A percentile compares a stretch with the other conserved stretches of the same genome.
phyloP scores from a whole-genome alignment of 2,113 vertebrate species.

The Hypocryptadius cinnamomeus region DNA sequence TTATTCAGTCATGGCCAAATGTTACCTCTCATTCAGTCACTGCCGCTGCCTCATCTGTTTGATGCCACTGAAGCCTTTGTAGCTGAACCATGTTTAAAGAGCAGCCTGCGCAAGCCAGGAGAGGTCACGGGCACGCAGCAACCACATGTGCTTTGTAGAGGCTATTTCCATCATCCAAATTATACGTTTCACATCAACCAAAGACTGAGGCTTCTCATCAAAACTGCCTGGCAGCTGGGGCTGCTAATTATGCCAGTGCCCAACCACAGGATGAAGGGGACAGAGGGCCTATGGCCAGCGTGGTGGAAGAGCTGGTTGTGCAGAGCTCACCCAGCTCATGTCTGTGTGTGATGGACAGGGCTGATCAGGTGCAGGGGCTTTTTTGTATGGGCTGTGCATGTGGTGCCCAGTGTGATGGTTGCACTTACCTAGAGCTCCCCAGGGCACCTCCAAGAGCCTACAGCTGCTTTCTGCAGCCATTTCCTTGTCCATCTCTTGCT shows the following conservation, averaged over 20 bases:
- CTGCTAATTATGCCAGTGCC: not conserved
- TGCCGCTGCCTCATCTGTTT: not conserved
- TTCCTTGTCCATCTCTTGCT: not conserved
- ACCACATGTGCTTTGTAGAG: slow-evolving; percentile 44
- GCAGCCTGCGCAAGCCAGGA: not conserved
- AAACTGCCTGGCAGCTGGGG: slow-evolving; percentile 12
- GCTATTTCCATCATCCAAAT: slow-evolving; percentile 64
- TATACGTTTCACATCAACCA: not conserved
- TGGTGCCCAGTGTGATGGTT: not conserved
- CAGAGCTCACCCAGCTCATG: fast-evolving
- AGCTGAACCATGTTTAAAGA: not conserved
- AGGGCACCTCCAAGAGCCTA: not conserved
- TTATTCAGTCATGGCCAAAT: not conserved
- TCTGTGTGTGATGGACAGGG: fast-evolving
- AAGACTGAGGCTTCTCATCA: slow-evolving; percentile 38
- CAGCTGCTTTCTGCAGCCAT: not conserved
- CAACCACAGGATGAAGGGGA: not conserved
- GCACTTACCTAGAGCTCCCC: not conserved
- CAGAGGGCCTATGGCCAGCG: fast-evolving
- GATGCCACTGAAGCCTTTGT: slow-evolving; percentile 19
- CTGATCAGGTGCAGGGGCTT: not conserved
- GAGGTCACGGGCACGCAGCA: not conserved
- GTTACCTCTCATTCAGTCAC: not conserved
- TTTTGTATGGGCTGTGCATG: fast-evolving
- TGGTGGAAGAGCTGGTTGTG: not conserved